Base-by-base conservation (phyloP, 2,797 vertebrate genomes). In the Hydrocynus forskahlii region DNA sequence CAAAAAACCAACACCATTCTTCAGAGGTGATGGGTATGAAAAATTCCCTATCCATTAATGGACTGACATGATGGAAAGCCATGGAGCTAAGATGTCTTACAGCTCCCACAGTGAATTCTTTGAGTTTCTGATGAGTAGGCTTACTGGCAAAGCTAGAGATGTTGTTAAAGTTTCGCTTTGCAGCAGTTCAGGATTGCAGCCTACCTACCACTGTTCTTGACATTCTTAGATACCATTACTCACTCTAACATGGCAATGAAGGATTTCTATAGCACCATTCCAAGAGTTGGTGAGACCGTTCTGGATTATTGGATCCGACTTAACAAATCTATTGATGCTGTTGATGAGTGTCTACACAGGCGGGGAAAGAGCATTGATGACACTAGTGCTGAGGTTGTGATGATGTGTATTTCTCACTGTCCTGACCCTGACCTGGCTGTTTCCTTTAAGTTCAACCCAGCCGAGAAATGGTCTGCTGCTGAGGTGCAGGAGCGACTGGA, bases 361-460 rank as follows among this genome's bases (percentile, higher is more conserved):
- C 43, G 35, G 8, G 63, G 62, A 7, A 80, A 19, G 14, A 29
- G 63, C 16, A 57, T 85, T 8, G 74, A 85, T 17, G 80, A 84
- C 8, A 67, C 66, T 0, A 16, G 43, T 19, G 45, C 67, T 48
- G 81, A 87, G 21, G 70, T 78, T 5, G 85, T 85, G 2, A 78
- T 82, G 68, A 84, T 87, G 85, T 85, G 86, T 50, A 68, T 88
- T 9, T 69, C 70, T 0, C 78, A 84, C 19, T 88, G 81, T 19
- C 84, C 82, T 52, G 62, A 83, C n/a, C 78, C 62, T 8, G 43
- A 45, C 40, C 79, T 87, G 17, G 76, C 73, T 19, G 4, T 79
- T 75, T 81, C 75, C 43, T 86, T 86, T 25, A 55, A 60, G 19
- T 79, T 74, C 35, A 84, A 84, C 23, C 25, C 82, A 5, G 45